Base-by-base conservation (phyloP, 2,888 invertebrate genomes). In the Yponomeuta plumbellus region DNA sequence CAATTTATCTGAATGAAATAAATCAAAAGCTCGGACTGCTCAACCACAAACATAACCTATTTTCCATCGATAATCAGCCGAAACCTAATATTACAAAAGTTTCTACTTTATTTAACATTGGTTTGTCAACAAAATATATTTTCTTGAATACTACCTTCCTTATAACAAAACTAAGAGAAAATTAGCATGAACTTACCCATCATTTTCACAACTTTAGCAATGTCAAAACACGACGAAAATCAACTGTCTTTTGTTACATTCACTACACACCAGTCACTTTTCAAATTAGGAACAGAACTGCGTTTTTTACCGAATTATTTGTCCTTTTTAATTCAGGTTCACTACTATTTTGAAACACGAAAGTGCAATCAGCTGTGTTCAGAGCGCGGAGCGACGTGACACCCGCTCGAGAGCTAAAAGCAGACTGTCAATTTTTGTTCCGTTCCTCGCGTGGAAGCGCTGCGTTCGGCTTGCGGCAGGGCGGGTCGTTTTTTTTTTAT, bases 361-460 rank as follows among this genome's bases (percentile, higher is more conserved):
- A 85, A 84, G 73, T 75, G 77, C 76, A 78, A 82, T 80, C 81
- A 80, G 84, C 81, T 83, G 84, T 77, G 72, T 66, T 72, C 72
- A 70, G 44, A 64, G 70, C 71, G 52, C 64, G 39, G 68, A 73
- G 73, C 74, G 72, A 76, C 80, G 77, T 85, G 68, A 72, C 70
- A 80, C 74, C 68, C 74, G 62, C 65, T 64, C 74, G 75, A 80
- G 74, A 75, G 83, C 80, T 80, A 76, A 76, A 75, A 75, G 79
- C 83, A 79, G 83, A 90, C 89, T 90, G 85, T 82, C 75, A 73
- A 71, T 74, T 76, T 76, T 74, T 73, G 69, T 72, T 71, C 71
- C 67, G 74, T 75, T 75, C 71, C 20, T 74, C 72, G 75, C 71
- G 71, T 74, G 71, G 72, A 71, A 68, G 71, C 68, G 44, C 44